Evolutionary conservation across 2,797 vertebrate species (phyloP), one percentile per base, ranked within the genome.

Genomic region (Enteromius thamalakanensis): DNA sequence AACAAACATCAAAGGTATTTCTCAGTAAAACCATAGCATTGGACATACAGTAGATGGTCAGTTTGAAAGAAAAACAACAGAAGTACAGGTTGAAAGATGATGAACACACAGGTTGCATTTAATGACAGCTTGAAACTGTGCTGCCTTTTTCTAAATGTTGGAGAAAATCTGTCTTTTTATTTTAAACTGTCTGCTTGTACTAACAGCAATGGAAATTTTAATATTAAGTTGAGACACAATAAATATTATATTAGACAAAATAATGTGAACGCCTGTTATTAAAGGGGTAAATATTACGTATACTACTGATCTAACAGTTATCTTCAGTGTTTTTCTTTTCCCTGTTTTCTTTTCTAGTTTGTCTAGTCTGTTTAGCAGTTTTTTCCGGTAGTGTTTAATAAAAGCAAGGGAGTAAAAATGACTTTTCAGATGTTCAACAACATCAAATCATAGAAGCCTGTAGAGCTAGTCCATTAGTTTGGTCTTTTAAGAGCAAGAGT

Each of bases 161-260:
- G 69, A 88, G 82, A 77, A 89, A 88, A 90, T 84, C 89, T 93
- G 87, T 82, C 88, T 93, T 90, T 91, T 79, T 82, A 70, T 32
- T 68, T 65, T 51, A 0, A 71, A 72, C 40, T 62, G 17, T 60
- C 68, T 80, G 34, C 79, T 49, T 80, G 4, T 47, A 84, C 70
- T 90, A 85, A 85, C 76, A 47, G 17, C n/a, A 69, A 83, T 76
- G 60, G 26, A 19, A 37, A 67, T 51, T 12, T 55, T 70, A 29
- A 37, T 14, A 60, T 76, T 23, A 76, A 60, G 15, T 12, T 55
- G 9, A 75, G 17, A 53, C 49, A 12, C 10, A 55, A 14, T 14
- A 14, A 7, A 26, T 12, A 62, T 14, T 64, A 14, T 15, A 64
- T 64, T 17, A 64, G 60, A 32, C 26, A 17, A 64, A 64, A 32